Conservation (phyloP, 2,113 vertebrate genomes). For the Pteruthius melanotis region DNA sequence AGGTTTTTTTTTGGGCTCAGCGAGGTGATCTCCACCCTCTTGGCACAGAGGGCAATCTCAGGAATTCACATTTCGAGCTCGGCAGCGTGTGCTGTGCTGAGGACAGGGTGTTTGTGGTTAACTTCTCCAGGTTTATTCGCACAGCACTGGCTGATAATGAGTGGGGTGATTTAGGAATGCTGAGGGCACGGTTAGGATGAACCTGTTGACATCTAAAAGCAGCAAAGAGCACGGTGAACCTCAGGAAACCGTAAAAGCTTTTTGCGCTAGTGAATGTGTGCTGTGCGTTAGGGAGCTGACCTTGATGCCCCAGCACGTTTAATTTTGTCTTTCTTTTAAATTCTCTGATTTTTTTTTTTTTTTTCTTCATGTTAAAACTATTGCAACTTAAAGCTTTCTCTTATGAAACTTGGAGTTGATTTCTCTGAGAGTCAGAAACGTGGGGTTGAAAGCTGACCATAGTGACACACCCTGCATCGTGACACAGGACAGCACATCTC, state of each 20-base stretch:
- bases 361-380: not conserved
- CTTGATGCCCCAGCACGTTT: not conserved
- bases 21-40: rapidly evolving
- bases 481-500: not conserved
- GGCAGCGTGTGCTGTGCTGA: not conserved
- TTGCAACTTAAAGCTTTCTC: not conserved
- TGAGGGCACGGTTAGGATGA: not conserved
- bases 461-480: not conserved
- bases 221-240: not conserved
- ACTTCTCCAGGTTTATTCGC: not conserved
- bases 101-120: not conserved
- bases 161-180: not conserved
- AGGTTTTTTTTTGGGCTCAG: not conserved
- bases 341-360: not conserved
- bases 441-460: rapidly evolving
- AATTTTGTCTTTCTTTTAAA: not conserved
- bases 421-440: not conserved
- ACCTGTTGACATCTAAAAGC: constrained; percentile 34
- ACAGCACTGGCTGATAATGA: not conserved
- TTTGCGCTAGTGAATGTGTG: not conserved
- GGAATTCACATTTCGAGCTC: not conserved
- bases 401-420: not conserved
- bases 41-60: not conserved
- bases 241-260: not conserved
- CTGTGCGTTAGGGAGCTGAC: constrained; percentile 16